These are phyloP conservation scores for Amitus sp. DNA, from an alignment of 2,888 invertebrate genomes.

Conservation along the genomic window DNA sequence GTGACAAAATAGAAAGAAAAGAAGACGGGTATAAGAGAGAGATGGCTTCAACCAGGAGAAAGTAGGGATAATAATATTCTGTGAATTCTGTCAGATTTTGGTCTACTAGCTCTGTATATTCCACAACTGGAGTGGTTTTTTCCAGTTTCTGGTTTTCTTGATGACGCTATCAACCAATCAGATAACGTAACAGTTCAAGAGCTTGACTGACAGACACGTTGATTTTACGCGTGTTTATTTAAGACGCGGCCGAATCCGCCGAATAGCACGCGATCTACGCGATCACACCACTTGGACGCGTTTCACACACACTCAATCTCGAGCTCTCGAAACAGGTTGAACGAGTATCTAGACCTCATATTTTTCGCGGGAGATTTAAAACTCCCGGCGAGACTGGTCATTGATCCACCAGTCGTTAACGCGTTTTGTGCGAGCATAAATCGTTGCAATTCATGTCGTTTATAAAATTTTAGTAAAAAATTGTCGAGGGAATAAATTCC, in stretches of 20 bases:
- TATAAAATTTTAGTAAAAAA: too few relatives aligned
- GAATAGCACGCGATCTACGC: slow-evolving; percentile 11
- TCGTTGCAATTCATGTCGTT: too few relatives aligned
- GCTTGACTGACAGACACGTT: slow-evolving; percentile 13
- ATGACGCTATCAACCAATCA: slow-evolving; percentile 17
- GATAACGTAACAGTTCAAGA: slow-evolving; percentile 16
- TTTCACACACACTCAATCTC: slow-evolving; percentile 1
- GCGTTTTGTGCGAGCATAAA: too few relatives aligned
- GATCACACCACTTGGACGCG: slow-evolving; percentile 5
- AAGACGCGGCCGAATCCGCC: neutral
- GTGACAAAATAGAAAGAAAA: too few relatives aligned
- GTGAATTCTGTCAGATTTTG: too few relatives aligned
- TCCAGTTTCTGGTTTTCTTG: too few relatives aligned
- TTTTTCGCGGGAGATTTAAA: slow-evolving; percentile 17
- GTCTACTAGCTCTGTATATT: too few relatives aligned
- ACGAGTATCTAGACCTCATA: slow-evolving; percentile 12
- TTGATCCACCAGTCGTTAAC: too few relatives aligned
- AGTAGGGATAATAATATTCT: too few relatives aligned
- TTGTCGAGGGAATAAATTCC: neutral
- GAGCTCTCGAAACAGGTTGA: slow-evolving; percentile 10
- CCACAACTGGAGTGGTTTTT: too few relatives aligned
- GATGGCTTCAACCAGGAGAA: too few relatives aligned
- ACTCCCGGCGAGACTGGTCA: neutral
- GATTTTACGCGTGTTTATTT: slow-evolving; percentile 3
- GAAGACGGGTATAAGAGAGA: too few relatives aligned